Base-by-base conservation (phyloP, 2,797 vertebrate genomes). In the Pangasius macronema region DNA sequence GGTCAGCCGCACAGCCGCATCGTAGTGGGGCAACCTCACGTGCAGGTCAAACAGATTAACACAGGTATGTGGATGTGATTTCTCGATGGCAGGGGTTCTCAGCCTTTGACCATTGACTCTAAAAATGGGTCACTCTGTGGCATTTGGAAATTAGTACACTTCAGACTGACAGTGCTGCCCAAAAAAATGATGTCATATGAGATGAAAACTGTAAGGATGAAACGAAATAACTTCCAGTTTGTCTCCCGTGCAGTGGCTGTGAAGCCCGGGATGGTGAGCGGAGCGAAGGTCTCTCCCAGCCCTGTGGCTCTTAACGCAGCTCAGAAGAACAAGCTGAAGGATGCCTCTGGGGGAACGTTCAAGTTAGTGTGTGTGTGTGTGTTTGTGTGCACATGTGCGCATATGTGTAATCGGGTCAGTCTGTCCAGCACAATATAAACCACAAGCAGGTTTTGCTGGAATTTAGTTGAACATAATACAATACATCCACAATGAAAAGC, bases 261-360 rank as follows among this genome's bases (percentile, higher is more conserved):
- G 93, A 98, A 97, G 90, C 95, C 95, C 2, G 95, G 97, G 53
- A 92, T 95, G 92, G 87, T 96, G 89, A 91, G 93, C 85, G 96
- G 96, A 93, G 94, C 95, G 90, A 98, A 96, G 96, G 95, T 96
- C 87, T 93, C 95, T 80, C 93, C 95, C 79, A 90, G 96, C 89
- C 95, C 95, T 0, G 90, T 96, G 87, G 95, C 95, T 92, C 92
- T 95, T 39, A 96, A 95, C 13, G 94, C 93, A 73, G 94, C 96
- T 89, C 97, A 98, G 92, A 99, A 95, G 92, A 98, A 96, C 92
- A 98, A 97, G 92, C 95, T 97, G 87, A 99, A 96, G 94, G 98
- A 99, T 92, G 96, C 97, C 0, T 96, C 95, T 24, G 97, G 97
- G 88, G 97, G 97, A 86, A 97, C 97, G 76, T 99, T 99, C 93